Conservation (phyloP, 2,888 invertebrate species). For the Physocephala rufipes region DNA sequence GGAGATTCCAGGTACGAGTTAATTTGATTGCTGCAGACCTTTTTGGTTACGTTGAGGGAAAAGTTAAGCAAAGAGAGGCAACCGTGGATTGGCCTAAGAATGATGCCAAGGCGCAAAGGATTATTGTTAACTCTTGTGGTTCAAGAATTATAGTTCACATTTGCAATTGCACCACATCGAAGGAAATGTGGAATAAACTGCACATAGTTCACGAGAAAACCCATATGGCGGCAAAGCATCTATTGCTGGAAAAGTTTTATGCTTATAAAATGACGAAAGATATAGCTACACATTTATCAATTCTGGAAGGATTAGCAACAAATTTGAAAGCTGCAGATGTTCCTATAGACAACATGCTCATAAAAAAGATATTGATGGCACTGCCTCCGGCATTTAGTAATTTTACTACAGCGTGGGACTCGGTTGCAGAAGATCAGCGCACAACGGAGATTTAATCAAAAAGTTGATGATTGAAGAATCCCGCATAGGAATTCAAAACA, state of each 20-base stretch:
- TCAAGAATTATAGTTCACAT: constrained; percentile 33
- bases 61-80: constrained; percentile 2
- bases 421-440: constrained; percentile 15
- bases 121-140: constrained; percentile 37
- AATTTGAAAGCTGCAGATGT: constrained; percentile 26
- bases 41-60: constrained; percentile 28
- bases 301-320: constrained; percentile 29
- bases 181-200: constrained; percentile 35
- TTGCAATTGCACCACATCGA: constrained; percentile 25
- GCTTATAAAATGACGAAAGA: constrained; percentile 29
- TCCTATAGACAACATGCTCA: constrained; percentile 33
- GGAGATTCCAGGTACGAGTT: constrained; percentile 36
- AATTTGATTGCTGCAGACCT: constrained; percentile 33
- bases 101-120: constrained; percentile 34
- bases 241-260: constrained; percentile 31
- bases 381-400: constrained; percentile 25
- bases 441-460: constrained; percentile 4
- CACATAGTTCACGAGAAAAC: constrained; percentile 32
- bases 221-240: constrained; percentile 21
- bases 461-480: constrained; percentile 16
- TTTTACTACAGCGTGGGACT: constrained; percentile 32
- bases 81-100: constrained; percentile 32
- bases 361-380: constrained; percentile 34
- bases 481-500: background rate
- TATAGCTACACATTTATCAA: constrained; percentile 34